A percentile compares a stretch with the other conserved stretches of the same genome.
phyloP scores from a whole-genome alignment of 2,113 vertebrate species.

The Triplophysa rosa region DNA sequence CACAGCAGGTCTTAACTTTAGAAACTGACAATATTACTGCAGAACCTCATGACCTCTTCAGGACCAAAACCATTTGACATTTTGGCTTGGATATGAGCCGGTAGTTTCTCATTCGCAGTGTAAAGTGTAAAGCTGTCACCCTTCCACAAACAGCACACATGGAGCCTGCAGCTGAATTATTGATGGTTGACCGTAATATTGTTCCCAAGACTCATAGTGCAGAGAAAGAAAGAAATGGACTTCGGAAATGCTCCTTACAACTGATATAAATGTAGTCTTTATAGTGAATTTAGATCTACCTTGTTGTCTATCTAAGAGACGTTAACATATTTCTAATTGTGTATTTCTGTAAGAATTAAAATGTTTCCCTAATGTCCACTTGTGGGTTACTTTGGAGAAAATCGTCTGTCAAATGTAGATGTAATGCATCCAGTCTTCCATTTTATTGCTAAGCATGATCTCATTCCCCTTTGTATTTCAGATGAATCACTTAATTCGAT shows the following conservation, averaged over 20 bases:
- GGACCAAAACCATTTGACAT: constrained; percentile 16
- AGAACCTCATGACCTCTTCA: background rate
- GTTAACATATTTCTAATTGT: too few relatives aligned
- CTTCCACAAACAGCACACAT: background rate
- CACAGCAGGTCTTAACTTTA: constrained; percentile 8
- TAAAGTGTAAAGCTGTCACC: constrained; percentile 31
- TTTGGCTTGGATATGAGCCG: background rate
- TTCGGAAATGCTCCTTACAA: background rate
- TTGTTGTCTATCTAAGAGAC: too few relatives aligned
- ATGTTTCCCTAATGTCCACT: too few relatives aligned
- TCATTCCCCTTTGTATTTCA: background rate
- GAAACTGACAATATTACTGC: constrained; percentile 9
- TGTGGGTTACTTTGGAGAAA: too few relatives aligned
- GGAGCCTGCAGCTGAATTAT: constrained; percentile 15
- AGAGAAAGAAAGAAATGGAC: background rate
- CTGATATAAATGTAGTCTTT: too few relatives aligned
- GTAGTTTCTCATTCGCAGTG: background rate
- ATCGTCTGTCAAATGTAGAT: too few relatives aligned
- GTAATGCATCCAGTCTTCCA: too few relatives aligned
- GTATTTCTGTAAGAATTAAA: too few relatives aligned
- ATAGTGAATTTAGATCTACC: too few relatives aligned
- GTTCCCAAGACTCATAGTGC: background rate
- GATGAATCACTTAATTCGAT: background rate
- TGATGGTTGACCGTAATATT: background rate
- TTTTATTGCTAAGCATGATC: background rate